Conservation (phyloP, 2,888 invertebrate genomes). For the Caenorhabditis zanzibari region DNA sequence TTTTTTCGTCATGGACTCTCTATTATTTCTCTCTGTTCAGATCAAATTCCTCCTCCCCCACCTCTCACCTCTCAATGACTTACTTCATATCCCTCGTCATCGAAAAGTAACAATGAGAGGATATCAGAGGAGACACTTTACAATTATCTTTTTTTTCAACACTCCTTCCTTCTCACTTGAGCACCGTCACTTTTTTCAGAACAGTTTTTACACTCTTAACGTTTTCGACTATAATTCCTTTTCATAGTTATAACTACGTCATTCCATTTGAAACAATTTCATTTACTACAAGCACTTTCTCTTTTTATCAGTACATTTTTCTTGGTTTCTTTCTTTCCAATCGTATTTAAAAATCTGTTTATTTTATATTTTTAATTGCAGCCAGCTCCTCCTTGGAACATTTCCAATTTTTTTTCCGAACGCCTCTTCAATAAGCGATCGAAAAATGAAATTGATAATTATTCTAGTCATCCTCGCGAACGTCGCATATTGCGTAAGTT, state of each 20-base stretch:
- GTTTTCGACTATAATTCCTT: conserved; percentile 18
- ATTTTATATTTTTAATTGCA: neutral
- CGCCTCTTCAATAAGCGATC: conserved; percentile 52
- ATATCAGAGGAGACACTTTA: neutral
- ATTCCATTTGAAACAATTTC: conserved; percentile 2
- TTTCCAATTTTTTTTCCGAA: conserved; percentile 55
- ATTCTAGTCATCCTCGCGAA: conserved; percentile 50
- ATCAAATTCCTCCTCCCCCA: conserved; percentile 29
- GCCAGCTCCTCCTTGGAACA: conserved; percentile 45
- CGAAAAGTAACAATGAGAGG: conserved; percentile 28
- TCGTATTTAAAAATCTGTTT: neutral
- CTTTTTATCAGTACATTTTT: conserved; percentile 52
- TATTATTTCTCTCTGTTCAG: conserved; percentile 16
- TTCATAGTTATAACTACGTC: neutral
- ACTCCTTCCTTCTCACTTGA: neutral
- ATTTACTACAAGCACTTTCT: conserved; percentile 30
- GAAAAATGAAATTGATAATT: conserved; percentile 56
- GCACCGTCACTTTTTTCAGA: neutral
- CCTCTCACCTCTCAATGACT: conserved; percentile 20
- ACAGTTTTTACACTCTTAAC: conserved; percentile 4
- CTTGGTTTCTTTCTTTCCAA: neutral
- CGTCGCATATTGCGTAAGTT: conserved; percentile 51
- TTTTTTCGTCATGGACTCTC: conserved; percentile 17
- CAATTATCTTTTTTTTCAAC: conserved; percentile 1
- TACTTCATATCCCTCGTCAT: conserved; percentile 24